Evolutionary conservation across 2,888 invertebrate species (phyloP).

Genomic region (Cataglyphis cursor): DNA sequence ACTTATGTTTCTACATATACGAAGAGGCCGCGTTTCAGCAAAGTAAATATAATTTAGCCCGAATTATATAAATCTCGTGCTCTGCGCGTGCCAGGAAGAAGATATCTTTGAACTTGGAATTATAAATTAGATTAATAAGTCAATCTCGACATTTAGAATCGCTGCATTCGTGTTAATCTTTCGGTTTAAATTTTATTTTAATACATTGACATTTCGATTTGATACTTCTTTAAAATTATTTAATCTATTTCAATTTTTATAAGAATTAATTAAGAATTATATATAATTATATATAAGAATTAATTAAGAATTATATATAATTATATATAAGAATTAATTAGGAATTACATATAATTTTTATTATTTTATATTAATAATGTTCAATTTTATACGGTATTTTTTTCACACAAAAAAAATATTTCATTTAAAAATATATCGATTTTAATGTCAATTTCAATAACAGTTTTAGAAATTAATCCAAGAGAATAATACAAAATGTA

Average conservation of each 20-base stretch:
- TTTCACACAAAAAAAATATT: not conserved
- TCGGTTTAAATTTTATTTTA: constrained; percentile 20
- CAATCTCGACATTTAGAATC: not conserved
- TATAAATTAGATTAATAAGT: constrained; percentile 47
- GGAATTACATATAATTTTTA: too few relatives aligned
- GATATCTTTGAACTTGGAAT: constrained; percentile 36
- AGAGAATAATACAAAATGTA: not conserved
- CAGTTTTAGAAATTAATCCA: not conserved
- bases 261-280: too few relatives aligned
- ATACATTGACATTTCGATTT: not conserved
- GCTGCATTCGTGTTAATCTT: constrained; percentile 5
- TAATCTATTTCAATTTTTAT: not conserved
- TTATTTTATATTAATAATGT: not conserved
- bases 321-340: too few relatives aligned
- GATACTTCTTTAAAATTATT: constrained; percentile 1
- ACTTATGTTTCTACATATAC: constrained; percentile 26
- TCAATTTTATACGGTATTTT: not conserved
- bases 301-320: too few relatives aligned
- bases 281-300: too few relatives aligned
- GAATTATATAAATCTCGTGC: constrained; percentile 43
- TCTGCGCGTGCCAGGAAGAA: not conserved
- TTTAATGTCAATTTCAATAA: not conserved
- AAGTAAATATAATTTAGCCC: constrained; percentile 56
- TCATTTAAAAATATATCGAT: not conserved
- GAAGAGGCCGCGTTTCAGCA: constrained; percentile 20